Percentiles rank a stretch among this genome's conserved stretches.
These are phyloP conservation scores for Eidolon helvum DNA, from an alignment of 2,113 vertebrate species.

Conservation along the genomic window DNA sequence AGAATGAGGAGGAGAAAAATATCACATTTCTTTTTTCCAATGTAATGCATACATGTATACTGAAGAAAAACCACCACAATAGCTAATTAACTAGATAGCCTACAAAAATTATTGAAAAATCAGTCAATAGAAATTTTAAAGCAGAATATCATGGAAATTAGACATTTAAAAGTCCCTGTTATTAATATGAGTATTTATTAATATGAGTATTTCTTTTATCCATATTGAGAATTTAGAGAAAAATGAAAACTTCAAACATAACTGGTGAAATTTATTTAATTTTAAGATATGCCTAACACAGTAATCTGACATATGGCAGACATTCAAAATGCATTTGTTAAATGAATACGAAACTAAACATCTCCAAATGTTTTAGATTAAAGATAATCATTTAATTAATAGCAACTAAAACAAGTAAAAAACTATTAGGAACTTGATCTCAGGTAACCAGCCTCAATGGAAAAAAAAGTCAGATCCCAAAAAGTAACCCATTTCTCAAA, in stretches of 20 bases:
- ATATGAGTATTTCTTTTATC: too few species aligned
- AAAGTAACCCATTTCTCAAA: not conserved
- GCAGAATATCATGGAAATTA: not conserved
- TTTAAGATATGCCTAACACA: not conserved
- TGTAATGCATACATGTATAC: not conserved
- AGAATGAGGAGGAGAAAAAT: not conserved
- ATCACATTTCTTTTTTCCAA: not conserved
- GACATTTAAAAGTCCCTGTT: not conserved
- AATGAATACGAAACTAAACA: constrained; percentile 48
- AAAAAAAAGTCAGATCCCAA: not conserved
- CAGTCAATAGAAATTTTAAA: not conserved
- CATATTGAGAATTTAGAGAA: not conserved
- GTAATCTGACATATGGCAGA: not conserved
- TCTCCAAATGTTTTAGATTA: not conserved
- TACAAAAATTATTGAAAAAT: not conserved
- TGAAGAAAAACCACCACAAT: not conserved
- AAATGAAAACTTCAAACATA: not conserved
- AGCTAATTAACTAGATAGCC: not conserved
- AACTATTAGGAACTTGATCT: constrained; percentile 51
- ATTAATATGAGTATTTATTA: not conserved
- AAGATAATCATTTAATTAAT: constrained; percentile 61
- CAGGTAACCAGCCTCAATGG: constrained; percentile 33
- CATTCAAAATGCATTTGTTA: constrained; percentile 48
- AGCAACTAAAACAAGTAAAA: constrained; percentile 55
- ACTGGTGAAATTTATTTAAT: not conserved